These are phyloP conservation scores for Euwallacea fornicatus DNA, from an alignment of 1,140 invertebrate species.

Conservation along the genomic window DNA sequence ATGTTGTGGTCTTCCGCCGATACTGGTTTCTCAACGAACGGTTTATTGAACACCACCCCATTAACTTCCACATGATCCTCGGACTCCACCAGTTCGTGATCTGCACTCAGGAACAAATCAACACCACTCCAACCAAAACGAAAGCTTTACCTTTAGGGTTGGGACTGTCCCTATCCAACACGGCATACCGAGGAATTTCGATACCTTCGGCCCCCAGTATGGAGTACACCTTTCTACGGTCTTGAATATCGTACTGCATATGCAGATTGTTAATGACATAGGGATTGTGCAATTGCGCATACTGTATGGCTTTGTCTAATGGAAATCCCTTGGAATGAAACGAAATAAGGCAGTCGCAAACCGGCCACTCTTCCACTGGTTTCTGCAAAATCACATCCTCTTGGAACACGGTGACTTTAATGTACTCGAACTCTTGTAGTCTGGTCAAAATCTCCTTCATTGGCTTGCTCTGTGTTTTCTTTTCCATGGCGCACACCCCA, in stretches of 20 bases:
- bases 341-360: conserved; percentile 96
- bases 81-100: conserved; percentile 91
- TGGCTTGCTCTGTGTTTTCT: conserved; percentile 97
- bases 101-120: conserved; percentile 54
- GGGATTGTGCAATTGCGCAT: conserved; percentile 90
- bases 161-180: conserved; percentile 90
- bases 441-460: conserved; percentile 97
- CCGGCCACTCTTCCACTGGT: conserved; percentile 97
- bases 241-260: conserved; percentile 98
- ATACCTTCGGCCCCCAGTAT: conserved; percentile 94
- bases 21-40: conserved; percentile 98
- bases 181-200: conserved; percentile 96
- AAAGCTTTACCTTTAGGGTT: conserved; percentile 78
- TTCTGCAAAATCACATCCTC: conserved; percentile 90
- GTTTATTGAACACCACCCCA: conserved; percentile 96
- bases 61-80: conserved; percentile 99
- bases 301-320: conserved; percentile 96
- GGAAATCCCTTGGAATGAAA: conserved; percentile 99
- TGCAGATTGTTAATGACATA: conserved; percentile 98
- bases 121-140: neutral
- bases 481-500: conserved; percentile 97
- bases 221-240: conserved; percentile 91
- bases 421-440: conserved; percentile 94
- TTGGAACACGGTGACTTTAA: conserved; percentile 89
- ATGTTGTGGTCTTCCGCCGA: conserved; percentile 99